Conservation (phyloP, 2,113 vertebrate genomes). For the Callopanchax toddi region DNA sequence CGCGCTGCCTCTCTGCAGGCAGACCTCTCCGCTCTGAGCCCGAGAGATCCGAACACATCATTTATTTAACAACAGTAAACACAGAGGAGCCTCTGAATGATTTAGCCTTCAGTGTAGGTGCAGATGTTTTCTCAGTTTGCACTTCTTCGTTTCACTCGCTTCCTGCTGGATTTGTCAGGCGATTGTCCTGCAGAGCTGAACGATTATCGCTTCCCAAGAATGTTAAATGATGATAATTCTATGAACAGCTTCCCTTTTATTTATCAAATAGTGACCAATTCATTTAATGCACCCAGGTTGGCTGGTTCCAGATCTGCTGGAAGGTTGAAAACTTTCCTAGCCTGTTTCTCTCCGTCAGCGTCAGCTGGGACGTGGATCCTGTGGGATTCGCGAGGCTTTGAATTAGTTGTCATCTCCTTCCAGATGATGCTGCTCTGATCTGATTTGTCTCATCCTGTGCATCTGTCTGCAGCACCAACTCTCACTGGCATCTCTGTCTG, state of each 20-base stretch:
- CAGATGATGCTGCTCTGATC: conserved; percentile 56
- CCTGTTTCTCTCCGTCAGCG: conserved; percentile 42
- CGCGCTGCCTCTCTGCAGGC: conserved; percentile 41
- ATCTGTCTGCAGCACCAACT: conserved; percentile 27
- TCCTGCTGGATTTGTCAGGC: not conserved
- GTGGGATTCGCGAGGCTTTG: conserved; percentile 49
- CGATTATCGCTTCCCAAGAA: not conserved
- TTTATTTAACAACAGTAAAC: conserved; percentile 63
- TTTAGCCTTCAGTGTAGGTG: conserved; percentile 19
- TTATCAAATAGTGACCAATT: too few relatives aligned
- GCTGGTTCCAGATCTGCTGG: conserved; percentile 4
- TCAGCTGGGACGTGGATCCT: conserved; percentile 43
- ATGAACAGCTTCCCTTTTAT: too few relatives aligned
- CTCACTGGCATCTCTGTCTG: conserved; percentile 9
- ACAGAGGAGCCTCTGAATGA: conserved; percentile 40
- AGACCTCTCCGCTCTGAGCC: conserved; percentile 26
- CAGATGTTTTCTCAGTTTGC: conserved; percentile 2
- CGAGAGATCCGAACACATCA: conserved; percentile 22
- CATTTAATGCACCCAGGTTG: not conserved
- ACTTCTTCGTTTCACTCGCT: not conserved
- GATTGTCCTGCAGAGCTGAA: conserved; percentile 1
- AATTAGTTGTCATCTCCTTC: conserved; percentile 53
- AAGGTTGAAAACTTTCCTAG: conserved; percentile 39
- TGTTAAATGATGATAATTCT: too few relatives aligned
- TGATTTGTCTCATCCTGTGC: conserved; percentile 27